Percentiles rank a stretch among this genome's conserved stretches.
phyloP scores from a whole-genome alignment of 2,888 invertebrate genomes.

The Timema cristinae region DNA sequence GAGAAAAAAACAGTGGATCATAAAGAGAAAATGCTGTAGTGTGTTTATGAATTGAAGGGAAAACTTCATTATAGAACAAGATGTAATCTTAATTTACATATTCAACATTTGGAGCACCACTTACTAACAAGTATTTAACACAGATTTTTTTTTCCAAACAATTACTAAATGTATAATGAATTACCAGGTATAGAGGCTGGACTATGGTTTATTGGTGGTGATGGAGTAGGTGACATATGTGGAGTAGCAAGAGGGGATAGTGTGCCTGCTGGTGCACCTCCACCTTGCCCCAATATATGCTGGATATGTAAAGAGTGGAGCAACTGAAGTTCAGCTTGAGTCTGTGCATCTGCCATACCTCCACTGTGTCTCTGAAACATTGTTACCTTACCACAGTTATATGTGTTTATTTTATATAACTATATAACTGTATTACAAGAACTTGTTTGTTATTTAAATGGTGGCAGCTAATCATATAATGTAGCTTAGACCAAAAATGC shows the following conservation, averaged over 20 bases:
- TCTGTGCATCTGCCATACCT: conserved; percentile 33
- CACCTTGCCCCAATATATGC: conserved; percentile 37
- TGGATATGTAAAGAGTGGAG: conserved; percentile 46
- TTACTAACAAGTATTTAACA: neutral
- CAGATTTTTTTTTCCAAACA: neutral
- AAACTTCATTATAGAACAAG: no score
- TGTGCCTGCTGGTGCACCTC: conserved; percentile 31
- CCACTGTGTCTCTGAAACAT: conserved; percentile 42
- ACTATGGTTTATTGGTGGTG: conserved; percentile 35
- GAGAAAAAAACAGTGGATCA: no score
- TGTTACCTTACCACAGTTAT: no score
- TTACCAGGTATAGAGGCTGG: conserved; percentile 37
- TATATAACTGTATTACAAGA: no score
- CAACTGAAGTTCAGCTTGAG: conserved; percentile 44
- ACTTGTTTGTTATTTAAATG: no score
- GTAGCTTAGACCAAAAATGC: no score
- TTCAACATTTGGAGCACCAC: neutral
- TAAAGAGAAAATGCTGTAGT: no score
- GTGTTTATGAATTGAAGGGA: no score
- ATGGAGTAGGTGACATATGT: conserved; percentile 38
- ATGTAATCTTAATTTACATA: neutral
- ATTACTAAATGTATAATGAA: neutral
- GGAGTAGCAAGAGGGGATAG: conserved; percentile 36
- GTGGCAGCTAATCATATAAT: no score
- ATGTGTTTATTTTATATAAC: no score